Conservation (phyloP, 2,888 invertebrate species). For the Ptilodon capucinus region DNA sequence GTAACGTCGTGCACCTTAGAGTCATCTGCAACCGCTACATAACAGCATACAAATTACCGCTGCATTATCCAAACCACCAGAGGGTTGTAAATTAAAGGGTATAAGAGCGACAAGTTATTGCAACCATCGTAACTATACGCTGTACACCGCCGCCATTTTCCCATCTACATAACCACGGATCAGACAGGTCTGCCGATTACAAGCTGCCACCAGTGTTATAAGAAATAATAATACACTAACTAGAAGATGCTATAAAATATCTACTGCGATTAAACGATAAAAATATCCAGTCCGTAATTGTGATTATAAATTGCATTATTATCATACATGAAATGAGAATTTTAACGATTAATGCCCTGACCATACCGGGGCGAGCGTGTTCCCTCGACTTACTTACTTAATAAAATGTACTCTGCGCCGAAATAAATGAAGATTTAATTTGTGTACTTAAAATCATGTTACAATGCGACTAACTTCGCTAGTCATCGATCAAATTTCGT, state of each 20-base stretch:
- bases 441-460: too few relatives aligned
- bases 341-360: too few relatives aligned
- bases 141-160: conserved; percentile 19
- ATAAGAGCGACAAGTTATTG: conserved; percentile 27
- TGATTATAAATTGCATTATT: background rate
- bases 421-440: too few relatives aligned
- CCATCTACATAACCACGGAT: conserved; percentile 23
- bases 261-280: background rate
- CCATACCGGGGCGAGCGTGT: too few relatives aligned
- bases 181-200: background rate
- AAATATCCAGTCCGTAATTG: background rate
- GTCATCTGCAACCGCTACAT: conserved; percentile 8
- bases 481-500: too few relatives aligned
- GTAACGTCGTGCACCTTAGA: too few relatives aligned
- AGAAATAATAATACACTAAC: background rate
- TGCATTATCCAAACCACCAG: conserved; percentile 25
- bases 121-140: conserved; percentile 4
- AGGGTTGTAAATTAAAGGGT: conserved; percentile 23
- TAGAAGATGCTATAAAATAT: background rate
- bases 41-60: conserved; percentile 19
- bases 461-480: too few relatives aligned
- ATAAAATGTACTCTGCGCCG: too few relatives aligned
- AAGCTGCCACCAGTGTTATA: background rate
- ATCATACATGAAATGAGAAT: too few relatives aligned
- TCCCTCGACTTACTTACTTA: too few relatives aligned